Conservation (phyloP, 2,888 invertebrate species). For the Volucella inflata region DNA sequence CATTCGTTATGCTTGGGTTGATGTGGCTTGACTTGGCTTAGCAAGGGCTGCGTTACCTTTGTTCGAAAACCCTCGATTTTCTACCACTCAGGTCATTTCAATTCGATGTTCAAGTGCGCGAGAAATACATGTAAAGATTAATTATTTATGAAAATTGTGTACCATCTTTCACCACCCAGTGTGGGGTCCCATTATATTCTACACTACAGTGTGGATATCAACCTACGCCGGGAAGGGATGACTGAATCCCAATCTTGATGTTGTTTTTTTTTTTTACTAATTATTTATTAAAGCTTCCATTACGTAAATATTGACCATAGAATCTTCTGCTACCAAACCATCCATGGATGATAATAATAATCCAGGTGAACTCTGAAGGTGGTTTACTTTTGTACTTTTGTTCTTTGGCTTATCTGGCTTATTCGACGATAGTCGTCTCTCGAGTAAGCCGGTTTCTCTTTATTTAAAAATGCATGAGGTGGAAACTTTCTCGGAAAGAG, state of each 20-base stretch:
- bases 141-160: slow-evolving; percentile 63
- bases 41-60: slow-evolving; percentile 1
- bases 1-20: slow-evolving; percentile 44
- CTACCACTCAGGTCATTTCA: slow-evolving; percentile 43
- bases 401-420: slow-evolving; percentile 66
- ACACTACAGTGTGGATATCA: too few species aligned
- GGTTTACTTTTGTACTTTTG: slow-evolving; percentile 72
- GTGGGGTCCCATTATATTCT: background rate
- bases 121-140: slow-evolving; percentile 58
- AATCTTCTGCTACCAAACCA: slow-evolving; percentile 30
- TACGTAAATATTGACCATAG: slow-evolving; percentile 70
- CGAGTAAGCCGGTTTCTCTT: slow-evolving; percentile 56
- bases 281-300: slow-evolving; percentile 74
- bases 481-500: slow-evolving; percentile 41
- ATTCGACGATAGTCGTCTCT: slow-evolving; percentile 67
- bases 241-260: slow-evolving; percentile 53
- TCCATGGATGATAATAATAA: slow-evolving; percentile 65
- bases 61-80: background rate
- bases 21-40: slow-evolving; percentile 3
- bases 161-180: slow-evolving; percentile 56
- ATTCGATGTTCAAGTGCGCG: slow-evolving; percentile 62
- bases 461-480: slow-evolving; percentile 69
- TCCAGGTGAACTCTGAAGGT: slow-evolving; percentile 51
- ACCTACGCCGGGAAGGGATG: slow-evolving; percentile 10
- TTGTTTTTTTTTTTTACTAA: slow-evolving; percentile 61